phyloP scores from a whole-genome alignment of 2,888 invertebrate species.

The Lymantria monacha region DNA sequence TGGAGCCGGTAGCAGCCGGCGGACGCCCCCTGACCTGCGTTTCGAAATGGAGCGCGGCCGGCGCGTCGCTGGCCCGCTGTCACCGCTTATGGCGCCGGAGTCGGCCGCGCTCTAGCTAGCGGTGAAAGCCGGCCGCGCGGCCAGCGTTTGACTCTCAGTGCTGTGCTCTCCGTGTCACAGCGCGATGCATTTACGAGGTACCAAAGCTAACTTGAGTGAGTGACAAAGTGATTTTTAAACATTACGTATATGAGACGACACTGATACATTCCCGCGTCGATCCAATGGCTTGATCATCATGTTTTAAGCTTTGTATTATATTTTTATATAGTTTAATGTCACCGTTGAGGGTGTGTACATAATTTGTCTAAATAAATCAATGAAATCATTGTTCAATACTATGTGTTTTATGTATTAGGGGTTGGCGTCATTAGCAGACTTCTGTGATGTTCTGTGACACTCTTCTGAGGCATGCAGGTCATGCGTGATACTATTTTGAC shows the following conservation, averaged over 20 bases:
- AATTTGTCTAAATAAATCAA: slow-evolving; percentile 57
- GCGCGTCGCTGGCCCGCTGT: slow-evolving; percentile 88
- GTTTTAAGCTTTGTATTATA: slow-evolving; percentile 71
- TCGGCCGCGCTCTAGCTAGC: slow-evolving; percentile 87
- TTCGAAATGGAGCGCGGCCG: slow-evolving; percentile 91
- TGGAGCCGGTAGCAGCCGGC: slow-evolving; percentile 58
- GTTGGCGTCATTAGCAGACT: slow-evolving; percentile 30
- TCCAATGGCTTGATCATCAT: slow-evolving; percentile 51
- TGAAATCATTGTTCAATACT: slow-evolving; percentile 48
- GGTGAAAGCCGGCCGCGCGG: slow-evolving; percentile 65
- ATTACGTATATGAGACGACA: slow-evolving; percentile 42
- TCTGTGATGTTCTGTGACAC: neutral
- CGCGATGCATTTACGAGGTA: slow-evolving; percentile 68
- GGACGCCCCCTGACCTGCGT: slow-evolving; percentile 87
- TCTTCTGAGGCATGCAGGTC: neutral
- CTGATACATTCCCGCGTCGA: slow-evolving; percentile 54
- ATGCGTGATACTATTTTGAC: slow-evolving; percentile 7
- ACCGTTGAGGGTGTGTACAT: slow-evolving; percentile 60
- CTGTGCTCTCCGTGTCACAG: slow-evolving; percentile 40
- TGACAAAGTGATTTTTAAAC: slow-evolving; percentile 42
- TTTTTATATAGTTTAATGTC: slow-evolving; percentile 59
- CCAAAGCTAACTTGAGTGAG: slow-evolving; percentile 53
- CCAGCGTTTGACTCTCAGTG: slow-evolving; percentile 68
- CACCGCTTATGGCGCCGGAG: slow-evolving; percentile 90
- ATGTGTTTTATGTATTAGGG: slow-evolving; percentile 41